phyloP scores from a whole-genome alignment of 2,888 invertebrate genomes.

The Rhingia campestris region DNA sequence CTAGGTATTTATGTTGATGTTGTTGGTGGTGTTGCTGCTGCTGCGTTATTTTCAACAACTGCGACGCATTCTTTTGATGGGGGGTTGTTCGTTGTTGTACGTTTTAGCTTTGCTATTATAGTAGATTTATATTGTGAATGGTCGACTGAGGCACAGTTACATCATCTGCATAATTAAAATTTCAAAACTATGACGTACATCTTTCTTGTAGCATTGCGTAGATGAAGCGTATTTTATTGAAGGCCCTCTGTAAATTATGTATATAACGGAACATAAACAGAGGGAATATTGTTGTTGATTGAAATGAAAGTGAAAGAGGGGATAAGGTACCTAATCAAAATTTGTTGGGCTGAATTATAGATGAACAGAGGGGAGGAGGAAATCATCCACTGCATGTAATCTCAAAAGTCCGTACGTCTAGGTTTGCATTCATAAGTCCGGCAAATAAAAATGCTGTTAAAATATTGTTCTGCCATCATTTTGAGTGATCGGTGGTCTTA shows the following conservation, averaged over 20 bases:
- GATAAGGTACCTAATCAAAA: too few species aligned
- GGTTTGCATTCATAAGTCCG: too few species aligned
- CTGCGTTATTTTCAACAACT: slow-evolving; percentile 53
- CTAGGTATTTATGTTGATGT: slow-evolving; percentile 44
- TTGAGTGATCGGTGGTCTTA: too few species aligned
- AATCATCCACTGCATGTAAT: too few species aligned
- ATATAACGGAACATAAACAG: neutral
- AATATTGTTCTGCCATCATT: too few species aligned
- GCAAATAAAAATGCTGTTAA: too few species aligned
- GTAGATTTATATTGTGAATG: slow-evolving; percentile 24
- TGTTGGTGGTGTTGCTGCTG: slow-evolving; percentile 36
- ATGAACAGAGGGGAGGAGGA: too few species aligned
- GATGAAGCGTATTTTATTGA: slow-evolving; percentile 2
- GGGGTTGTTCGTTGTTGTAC: slow-evolving; percentile 54
- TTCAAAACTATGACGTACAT: slow-evolving; percentile 49
- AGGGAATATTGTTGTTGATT: too few species aligned
- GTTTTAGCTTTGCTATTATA: slow-evolving; percentile 31
- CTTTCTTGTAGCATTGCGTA: slow-evolving; percentile 20
- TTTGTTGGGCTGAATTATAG: too few species aligned
- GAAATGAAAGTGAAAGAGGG: too few species aligned
- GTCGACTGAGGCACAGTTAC: slow-evolving; percentile 43
- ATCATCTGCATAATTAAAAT: slow-evolving; percentile 57
- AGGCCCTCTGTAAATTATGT: neutral
- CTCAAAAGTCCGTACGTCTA: too few species aligned
- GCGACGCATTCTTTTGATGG: slow-evolving; percentile 56